These are phyloP conservation scores for Cyrtodaria siliqua DNA, from an alignment of 2,888 invertebrate genomes.

Conservation along the genomic window DNA sequence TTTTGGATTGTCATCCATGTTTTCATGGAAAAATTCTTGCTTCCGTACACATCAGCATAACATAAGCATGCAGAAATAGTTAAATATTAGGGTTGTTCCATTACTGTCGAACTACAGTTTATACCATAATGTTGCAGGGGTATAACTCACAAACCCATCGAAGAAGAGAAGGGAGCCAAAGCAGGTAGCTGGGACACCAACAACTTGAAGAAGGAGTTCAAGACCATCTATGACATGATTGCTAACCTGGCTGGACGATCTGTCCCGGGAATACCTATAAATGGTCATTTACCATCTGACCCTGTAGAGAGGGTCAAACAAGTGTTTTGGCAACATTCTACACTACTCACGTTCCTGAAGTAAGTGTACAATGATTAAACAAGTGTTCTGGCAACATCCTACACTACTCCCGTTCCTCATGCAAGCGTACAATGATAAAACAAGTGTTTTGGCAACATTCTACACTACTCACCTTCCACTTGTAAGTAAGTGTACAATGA, in stretches of 20 bases:
- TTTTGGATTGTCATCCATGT: too few species aligned
- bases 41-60: too few species aligned
- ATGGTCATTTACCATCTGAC: constrained; percentile 82
- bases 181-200: constrained; percentile 73
- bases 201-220: constrained; percentile 83
- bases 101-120: too few species aligned
- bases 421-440: too few species aligned
- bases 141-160: constrained; percentile 71
- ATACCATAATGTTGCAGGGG: constrained; percentile 62
- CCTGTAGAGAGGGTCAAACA: constrained; percentile 84
- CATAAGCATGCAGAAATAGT: too few species aligned
- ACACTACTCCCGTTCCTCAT: too few species aligned
- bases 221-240: constrained; percentile 86
- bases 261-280: constrained; percentile 84
- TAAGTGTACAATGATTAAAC: constrained; percentile 68
- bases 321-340: constrained; percentile 85
- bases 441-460: too few species aligned
- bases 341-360: constrained; percentile 85
- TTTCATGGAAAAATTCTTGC: too few species aligned
- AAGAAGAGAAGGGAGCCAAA: constrained; percentile 69
- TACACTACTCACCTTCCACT: too few species aligned
- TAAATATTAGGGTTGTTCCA: too few species aligned
- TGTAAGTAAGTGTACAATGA: too few species aligned
- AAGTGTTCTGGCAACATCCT: too few species aligned
- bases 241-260: constrained; percentile 82